Conservation (phyloP, 92 coral and sea anemone species). For the Paragorgia papillata region DNA sequence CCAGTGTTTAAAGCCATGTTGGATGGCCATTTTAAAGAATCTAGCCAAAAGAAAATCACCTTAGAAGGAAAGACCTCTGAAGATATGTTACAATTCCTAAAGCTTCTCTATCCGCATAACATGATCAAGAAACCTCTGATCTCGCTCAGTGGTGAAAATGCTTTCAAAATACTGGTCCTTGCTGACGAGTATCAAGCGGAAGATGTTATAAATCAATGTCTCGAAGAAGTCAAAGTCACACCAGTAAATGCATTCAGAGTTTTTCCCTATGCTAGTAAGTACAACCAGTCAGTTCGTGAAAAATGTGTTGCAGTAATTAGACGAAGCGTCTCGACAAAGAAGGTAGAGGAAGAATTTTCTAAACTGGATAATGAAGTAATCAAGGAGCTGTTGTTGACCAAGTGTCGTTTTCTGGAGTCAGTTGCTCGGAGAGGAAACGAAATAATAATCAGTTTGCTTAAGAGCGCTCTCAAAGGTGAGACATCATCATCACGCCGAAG, state of each 20-base stretch:
- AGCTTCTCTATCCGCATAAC: constrained; percentile 14
- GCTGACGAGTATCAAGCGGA: constrained; percentile 28
- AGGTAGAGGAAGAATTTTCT: neutral
- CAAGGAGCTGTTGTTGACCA: neutral
- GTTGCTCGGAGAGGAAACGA: neutral
- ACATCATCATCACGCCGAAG: too few relatives aligned
- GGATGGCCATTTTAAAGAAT: constrained; percentile 22
- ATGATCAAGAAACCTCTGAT: constrained; percentile 9
- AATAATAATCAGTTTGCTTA: neutral
- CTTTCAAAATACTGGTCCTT: constrained; percentile 4
- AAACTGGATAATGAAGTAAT: neutral
- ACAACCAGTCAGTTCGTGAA: neutral
- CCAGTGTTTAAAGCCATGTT: constrained; percentile 28
- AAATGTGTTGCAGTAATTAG: neutral
- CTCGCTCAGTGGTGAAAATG: neutral
- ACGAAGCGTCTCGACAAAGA: neutral
- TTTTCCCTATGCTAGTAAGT: constrained; percentile 9
- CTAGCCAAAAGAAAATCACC: neutral
- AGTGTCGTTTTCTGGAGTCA: constrained; percentile 7
- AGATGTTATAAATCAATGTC: constrained; percentile 24
- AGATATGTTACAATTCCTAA: constrained; percentile 3
- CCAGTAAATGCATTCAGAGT: neutral
- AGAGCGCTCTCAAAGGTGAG: too few relatives aligned
- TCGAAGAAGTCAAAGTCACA: neutral
- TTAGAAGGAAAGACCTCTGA: constrained; percentile 17